These are phyloP conservation scores for Tetragnatha montana DNA, from an alignment of 2,888 invertebrate species.

Conservation along the genomic window DNA sequence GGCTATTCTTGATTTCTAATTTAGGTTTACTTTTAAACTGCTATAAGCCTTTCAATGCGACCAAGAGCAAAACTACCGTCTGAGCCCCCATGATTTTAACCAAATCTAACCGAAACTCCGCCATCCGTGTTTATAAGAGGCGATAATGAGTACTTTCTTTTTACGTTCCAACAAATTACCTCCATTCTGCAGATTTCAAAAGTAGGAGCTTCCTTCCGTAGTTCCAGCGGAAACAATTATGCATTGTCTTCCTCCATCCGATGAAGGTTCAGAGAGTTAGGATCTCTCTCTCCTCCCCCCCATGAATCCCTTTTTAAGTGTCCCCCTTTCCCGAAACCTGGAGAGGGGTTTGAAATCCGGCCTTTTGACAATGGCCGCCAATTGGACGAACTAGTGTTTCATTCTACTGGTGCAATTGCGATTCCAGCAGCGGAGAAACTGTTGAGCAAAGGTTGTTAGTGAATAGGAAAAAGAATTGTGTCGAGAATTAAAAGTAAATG, in stretches of 20 bases:
- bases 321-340: neutral
- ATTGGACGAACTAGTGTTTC: neutral
- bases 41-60: too few relatives aligned
- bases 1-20: too few relatives aligned
- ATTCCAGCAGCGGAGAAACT: neutral
- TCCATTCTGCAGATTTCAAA: constrained; percentile 25
- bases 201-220: constrained; percentile 31
- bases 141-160: neutral
- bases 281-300: neutral
- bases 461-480: neutral
- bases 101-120: neutral
- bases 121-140: neutral
- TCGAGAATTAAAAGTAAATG: too few relatives aligned
- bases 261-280: neutral
- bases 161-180: constrained; percentile 22
- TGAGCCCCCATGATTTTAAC: neutral
- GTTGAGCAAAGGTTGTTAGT: neutral
- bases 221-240: constrained; percentile 47
- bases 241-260: constrained; percentile 39
- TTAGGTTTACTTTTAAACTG: too few relatives aligned
- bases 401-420: neutral
- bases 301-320: neutral
- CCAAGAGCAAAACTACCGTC: too few relatives aligned
- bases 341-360: neutral
- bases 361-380: neutral